These are phyloP conservation scores for Actinernus sp. DNA, from an alignment of 92 coral and sea anemone genomes.

Conservation along the genomic window DNA sequence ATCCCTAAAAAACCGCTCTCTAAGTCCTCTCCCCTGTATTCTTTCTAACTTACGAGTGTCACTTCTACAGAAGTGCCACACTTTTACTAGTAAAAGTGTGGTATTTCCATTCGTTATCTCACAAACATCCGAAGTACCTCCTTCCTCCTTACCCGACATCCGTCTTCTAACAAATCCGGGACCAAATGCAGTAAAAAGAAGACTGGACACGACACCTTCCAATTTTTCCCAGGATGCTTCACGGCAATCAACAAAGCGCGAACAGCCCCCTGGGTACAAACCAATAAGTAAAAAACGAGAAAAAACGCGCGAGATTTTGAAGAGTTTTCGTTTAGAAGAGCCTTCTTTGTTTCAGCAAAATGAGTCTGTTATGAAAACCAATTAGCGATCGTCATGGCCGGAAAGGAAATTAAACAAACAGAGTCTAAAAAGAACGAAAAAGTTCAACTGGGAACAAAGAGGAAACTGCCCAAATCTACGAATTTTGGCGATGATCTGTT, in stretches of 20 bases:
- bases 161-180: too few species aligned
- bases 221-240: conserved; percentile 10
- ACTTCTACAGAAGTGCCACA: too few species aligned
- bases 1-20: too few species aligned
- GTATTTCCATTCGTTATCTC: too few species aligned
- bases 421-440: conserved; percentile 5
- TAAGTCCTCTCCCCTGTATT: too few species aligned
- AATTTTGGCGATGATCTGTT: conserved; percentile 42
- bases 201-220: conserved; percentile 12
- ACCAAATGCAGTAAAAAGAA: too few species aligned
- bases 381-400: conserved; percentile 3
- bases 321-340: background rate
- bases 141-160: too few species aligned
- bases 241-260: too few species aligned
- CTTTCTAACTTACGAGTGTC: too few species aligned
- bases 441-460: conserved; percentile 6
- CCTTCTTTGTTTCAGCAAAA: background rate
- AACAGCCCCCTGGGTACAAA: too few species aligned
- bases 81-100: too few species aligned
- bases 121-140: too few species aligned
- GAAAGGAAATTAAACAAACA: conserved; percentile 2
- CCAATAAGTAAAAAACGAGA: background rate
- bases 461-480: conserved; percentile 4
- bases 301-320: background rate
- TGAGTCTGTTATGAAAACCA: background rate